Conservation (phyloP, 2,888 invertebrate species). For the Pherbina coryleti region DNA sequence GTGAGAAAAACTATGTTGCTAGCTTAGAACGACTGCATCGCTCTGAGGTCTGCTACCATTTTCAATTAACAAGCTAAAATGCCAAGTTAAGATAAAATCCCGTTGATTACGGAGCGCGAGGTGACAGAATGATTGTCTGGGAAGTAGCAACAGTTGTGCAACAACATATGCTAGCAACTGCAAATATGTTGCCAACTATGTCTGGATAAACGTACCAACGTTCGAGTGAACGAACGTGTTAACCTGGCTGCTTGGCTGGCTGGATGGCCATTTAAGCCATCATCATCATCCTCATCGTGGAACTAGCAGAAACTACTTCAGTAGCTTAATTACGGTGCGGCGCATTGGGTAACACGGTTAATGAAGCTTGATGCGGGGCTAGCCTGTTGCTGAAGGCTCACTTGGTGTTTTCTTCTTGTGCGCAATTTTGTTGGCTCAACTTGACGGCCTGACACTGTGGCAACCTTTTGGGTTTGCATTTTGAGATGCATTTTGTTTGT, state of each 20-base stretch:
- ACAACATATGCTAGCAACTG: background rate
- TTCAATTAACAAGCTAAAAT: slow-evolving; percentile 20
- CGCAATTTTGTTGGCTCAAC: no score
- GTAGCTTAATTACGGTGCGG: slow-evolving; percentile 20
- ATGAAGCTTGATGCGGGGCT: background rate
- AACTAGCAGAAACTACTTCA: slow-evolving; percentile 18
- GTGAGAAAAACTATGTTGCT: slow-evolving; percentile 22
- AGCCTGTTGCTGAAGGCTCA: background rate
- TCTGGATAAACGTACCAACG: background rate
- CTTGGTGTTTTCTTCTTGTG: background rate
- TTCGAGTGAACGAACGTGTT: background rate
- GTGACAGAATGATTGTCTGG: slow-evolving; percentile 24
- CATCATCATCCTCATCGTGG: no score
- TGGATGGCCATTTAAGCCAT: background rate
- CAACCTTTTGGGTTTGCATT: background rate
- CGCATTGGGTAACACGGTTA: background rate
- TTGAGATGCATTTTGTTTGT: background rate
- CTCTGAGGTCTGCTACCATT: background rate
- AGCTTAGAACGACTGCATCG: background rate
- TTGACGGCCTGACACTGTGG: background rate
- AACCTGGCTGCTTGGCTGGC: background rate
- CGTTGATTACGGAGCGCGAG: background rate
- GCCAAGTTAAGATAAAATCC: background rate
- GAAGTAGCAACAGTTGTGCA: slow-evolving; percentile 6
- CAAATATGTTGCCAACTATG: background rate